phyloP scores from a whole-genome alignment of 2,113 vertebrate species.

The Irena cyanogastra region DNA sequence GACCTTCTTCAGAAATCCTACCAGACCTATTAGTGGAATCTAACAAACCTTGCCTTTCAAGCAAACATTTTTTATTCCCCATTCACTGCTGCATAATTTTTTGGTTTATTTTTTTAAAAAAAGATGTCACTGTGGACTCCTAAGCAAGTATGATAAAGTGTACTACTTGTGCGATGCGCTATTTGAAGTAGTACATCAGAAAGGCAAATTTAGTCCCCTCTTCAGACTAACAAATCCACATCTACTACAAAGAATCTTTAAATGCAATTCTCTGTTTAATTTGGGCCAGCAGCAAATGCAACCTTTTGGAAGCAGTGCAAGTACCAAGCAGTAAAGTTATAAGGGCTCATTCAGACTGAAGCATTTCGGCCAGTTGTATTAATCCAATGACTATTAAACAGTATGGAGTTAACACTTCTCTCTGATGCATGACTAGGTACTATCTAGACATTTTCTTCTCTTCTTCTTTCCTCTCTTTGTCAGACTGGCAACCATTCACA shows the following conservation, averaged over 20 bases:
- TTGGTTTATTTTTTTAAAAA: not conserved
- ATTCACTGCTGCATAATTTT: not conserved
- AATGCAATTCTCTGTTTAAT: not conserved
- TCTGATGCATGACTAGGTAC: not conserved
- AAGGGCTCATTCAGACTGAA: not conserved
- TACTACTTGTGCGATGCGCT: not conserved
- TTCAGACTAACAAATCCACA: not conserved
- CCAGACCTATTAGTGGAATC: not conserved
- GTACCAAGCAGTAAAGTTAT: not conserved
- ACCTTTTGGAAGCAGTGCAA: rapidly evolving
- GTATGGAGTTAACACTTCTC: not conserved
- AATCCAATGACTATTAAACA: not conserved
- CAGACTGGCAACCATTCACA: not conserved
- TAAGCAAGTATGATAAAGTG: not conserved
- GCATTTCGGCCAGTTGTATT: not conserved
- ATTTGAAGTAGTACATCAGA: not conserved
- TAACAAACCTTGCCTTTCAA: not conserved
- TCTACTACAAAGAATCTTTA: not conserved
- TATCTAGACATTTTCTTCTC: not conserved
- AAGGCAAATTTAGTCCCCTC: not conserved
- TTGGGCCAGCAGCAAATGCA: not conserved
- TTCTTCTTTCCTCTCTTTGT: not conserved
- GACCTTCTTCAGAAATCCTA: not conserved
- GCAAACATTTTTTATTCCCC: not conserved
- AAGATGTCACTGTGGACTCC: not conserved